These are phyloP conservation scores for Xyrichtys novacula DNA, from an alignment of 2,797 vertebrate genomes.

Conservation along the genomic window DNA sequence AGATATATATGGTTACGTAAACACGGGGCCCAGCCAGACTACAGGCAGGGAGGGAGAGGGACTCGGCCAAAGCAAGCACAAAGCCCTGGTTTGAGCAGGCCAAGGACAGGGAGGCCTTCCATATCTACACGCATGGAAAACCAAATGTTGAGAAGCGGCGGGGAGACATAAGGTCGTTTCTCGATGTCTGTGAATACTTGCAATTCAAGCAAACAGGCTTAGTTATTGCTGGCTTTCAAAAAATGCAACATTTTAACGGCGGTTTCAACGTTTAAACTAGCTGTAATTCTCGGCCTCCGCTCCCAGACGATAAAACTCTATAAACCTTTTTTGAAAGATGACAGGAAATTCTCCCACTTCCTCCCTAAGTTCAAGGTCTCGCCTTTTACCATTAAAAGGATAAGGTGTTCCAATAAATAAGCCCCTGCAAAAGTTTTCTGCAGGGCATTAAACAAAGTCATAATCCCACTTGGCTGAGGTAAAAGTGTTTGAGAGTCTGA, in stretches of 20 bases:
- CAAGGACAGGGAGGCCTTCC: conserved; percentile 78
- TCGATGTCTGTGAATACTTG: conserved; percentile 67
- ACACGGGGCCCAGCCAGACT: conserved; percentile 76
- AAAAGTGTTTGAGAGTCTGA: conserved; percentile 36
- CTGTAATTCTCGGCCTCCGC: conserved; percentile 18
- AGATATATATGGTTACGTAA: conserved; percentile 84
- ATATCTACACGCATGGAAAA: conserved; percentile 79
- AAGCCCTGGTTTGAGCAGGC: conserved; percentile 76
- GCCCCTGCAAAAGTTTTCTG: conserved; percentile 35
- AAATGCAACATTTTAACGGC: conserved; percentile 35
- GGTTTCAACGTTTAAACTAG: conserved; percentile 40
- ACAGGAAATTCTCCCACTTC: conserved; percentile 44
- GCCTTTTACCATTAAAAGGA: conserved; percentile 40
- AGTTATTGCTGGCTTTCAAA: conserved; percentile 33
- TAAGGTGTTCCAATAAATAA: conserved; percentile 53
- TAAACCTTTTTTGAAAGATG: conserved; percentile 31
- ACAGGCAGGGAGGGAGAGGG: conserved; percentile 63
- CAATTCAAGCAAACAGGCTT: conserved; percentile 54
- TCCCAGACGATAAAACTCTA: conserved; percentile 10
- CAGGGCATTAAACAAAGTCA: conserved; percentile 52
- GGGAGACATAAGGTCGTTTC: conserved; percentile 64
- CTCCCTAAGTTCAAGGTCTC: conserved; percentile 45
- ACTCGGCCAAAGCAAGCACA: conserved; percentile 82
- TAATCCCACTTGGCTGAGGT: conserved; percentile 54
- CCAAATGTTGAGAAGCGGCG: conserved; percentile 65